These are phyloP conservation scores for Plectropomus leopardus DNA, from an alignment of 2,113 vertebrate species.

Conservation along the genomic window DNA sequence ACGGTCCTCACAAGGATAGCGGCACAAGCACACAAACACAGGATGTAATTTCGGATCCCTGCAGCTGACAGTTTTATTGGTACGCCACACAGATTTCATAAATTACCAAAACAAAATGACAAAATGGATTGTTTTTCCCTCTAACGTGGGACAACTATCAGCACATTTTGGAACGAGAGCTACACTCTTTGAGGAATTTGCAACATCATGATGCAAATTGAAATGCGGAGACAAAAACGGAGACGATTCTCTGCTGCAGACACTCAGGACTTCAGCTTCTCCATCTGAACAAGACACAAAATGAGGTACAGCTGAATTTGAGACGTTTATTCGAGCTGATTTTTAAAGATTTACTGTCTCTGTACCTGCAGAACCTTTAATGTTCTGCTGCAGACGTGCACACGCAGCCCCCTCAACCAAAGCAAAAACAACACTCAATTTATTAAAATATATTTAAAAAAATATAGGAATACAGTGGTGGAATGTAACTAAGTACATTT, in stretches of 20 bases:
- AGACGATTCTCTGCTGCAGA: not conserved
- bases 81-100: not conserved
- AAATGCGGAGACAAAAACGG: not conserved
- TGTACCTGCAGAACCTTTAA: not conserved
- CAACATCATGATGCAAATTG: not conserved
- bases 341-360: not conserved
- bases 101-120: conserved; percentile 1
- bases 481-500: too few relatives aligned
- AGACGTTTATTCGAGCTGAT: not conserved
- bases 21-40: not conserved
- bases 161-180: not conserved
- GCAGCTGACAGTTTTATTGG: conserved; percentile 14
- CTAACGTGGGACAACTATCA: not conserved
- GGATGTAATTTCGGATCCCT: not conserved
- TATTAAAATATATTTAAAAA: too few relatives aligned
- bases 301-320: not conserved
- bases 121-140: not conserved
- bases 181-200: not conserved
- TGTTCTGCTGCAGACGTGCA: too few relatives aligned
- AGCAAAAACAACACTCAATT: too few relatives aligned
- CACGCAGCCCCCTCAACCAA: too few relatives aligned
- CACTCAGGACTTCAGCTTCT: not conserved
- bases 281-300: not conserved
- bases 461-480: too few relatives aligned
- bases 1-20: not conserved